Percentiles rank a stretch among this genome's conserved stretches.
These are phyloP conservation scores for Hydractinia symbiolongicarpus DNA, from an alignment of 30 jellyfish, hydroid and myxozoan species.

Conservation along the genomic window DNA sequence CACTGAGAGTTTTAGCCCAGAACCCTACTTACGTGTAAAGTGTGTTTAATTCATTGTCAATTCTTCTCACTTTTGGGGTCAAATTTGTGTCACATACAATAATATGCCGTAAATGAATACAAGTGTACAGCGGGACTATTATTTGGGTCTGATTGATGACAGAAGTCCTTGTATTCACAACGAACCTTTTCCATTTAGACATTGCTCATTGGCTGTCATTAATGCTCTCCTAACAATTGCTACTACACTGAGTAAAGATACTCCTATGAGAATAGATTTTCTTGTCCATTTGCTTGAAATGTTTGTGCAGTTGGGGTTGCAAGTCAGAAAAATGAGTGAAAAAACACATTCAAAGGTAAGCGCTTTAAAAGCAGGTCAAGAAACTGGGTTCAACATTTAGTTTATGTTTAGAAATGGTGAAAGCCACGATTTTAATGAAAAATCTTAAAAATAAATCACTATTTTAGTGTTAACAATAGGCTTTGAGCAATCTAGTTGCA, in stretches of 20 bases:
- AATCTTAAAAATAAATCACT: too few species aligned
- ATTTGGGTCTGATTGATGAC: too few species aligned
- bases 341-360: slow-evolving; percentile 68
- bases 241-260: slow-evolving; percentile 22
- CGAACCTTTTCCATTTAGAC: slow-evolving; percentile 28
- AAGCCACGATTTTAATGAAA: too few species aligned
- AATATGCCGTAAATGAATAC: too few species aligned
- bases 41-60: neutral
- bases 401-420: neutral
- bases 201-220: slow-evolving; percentile 84
- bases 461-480: too few species aligned
- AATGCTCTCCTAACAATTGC: slow-evolving; percentile 77
- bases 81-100: neutral
- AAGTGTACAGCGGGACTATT: too few species aligned
- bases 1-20: too few species aligned
- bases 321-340: slow-evolving; percentile 79
- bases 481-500: too few species aligned
- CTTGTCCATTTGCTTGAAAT: slow-evolving; percentile 68
- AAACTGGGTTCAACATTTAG: neutral
- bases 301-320: slow-evolving; percentile 90
- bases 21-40: too few species aligned
- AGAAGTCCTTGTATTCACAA: too few species aligned
- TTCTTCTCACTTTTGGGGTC: neutral
- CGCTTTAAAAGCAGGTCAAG: neutral
- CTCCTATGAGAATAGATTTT: slow-evolving; percentile 40